Base-by-base conservation (phyloP, 2,113 vertebrate genomes). In the Bubo bubo region DNA sequence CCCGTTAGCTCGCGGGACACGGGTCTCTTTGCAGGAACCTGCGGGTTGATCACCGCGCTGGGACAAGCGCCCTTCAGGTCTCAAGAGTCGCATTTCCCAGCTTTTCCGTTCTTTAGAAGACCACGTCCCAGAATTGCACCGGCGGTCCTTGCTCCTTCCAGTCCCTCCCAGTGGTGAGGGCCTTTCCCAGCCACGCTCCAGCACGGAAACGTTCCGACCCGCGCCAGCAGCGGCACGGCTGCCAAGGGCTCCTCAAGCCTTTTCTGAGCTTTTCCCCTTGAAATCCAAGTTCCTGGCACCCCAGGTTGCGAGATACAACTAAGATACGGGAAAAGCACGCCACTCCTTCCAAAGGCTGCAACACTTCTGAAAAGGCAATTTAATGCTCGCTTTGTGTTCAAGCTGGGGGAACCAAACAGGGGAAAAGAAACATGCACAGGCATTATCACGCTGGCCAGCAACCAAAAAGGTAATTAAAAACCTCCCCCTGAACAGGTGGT, bases 381-480 rank as follows among this genome's bases (percentile, higher is more conserved):
- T 87, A 93, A 79, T 68, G 92, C 93, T 95, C 7, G 41, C 93
- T 91, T 83, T 89, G 95, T 89, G 86, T 58, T 96, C 92, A 80
- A 72, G 90, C 90, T 83, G 95, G 88, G 89, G 66, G 93, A 96
- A 88, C 90, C 92, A 55, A 90, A 49, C 27, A 32, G 90, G 86
- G 92, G 95, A 16, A 63, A 52, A 77, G 95, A 34, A 92, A 76
- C 74, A 28, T 18, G 91, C 22, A 60, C 43, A 67, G 86, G 90
- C 94, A 91, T 83, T 72, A 74, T 74, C 80, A n/a, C 1, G 7
- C 94, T 96, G 97, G 97, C 96, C 93, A 27, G 74, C 87, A 27
- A 94, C 94, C 97, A 97, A 80, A 68, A 95, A 95, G 94, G 96
- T 93, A 95, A 97, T 96, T 95, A 96, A 96, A 97, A 97, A 80